Conservation (phyloP, 2,113 vertebrate species). For the Protomyctophum bolini region DNA sequence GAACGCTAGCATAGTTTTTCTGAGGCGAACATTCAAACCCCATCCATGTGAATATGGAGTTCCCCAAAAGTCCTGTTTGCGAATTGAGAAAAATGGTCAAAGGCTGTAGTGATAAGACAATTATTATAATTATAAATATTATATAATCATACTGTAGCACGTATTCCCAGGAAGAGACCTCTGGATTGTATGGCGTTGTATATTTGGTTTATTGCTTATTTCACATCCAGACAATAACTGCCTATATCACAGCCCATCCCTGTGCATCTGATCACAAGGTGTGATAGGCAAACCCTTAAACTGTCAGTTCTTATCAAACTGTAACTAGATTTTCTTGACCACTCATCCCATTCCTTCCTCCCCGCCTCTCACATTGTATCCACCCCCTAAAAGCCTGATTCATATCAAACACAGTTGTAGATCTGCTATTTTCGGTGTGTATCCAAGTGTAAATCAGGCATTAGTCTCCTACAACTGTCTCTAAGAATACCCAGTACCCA, state of each 20-base stretch:
- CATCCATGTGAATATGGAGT: neutral
- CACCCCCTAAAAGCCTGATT: neutral
- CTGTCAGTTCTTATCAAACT: too few species aligned
- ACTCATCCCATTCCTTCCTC: neutral
- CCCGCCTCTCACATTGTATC: neutral
- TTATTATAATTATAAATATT: neutral
- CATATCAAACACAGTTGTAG: too few species aligned
- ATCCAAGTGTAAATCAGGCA: neutral
- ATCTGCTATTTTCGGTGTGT: too few species aligned
- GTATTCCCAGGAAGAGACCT: slow-evolving; percentile 11
- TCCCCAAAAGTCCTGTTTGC: slow-evolving; percentile 29
- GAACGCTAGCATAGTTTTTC: too few species aligned
- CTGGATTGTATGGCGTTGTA: neutral
- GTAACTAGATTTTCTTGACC: neutral
- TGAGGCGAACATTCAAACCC: too few species aligned
- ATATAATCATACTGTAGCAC: slow-evolving; percentile 3
- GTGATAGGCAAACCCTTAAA: too few species aligned
- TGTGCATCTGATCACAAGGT: too few species aligned
- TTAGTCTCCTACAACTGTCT: neutral
- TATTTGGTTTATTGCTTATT: too few species aligned
- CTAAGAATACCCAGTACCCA: neutral
- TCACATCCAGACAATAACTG: too few species aligned
- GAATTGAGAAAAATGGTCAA: slow-evolving; percentile 12
- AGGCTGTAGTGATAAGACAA: slow-evolving; percentile 7
- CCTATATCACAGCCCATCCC: too few species aligned